Base-by-base conservation (phyloP, 2,888 invertebrate genomes). In the Dioctria linearis region DNA sequence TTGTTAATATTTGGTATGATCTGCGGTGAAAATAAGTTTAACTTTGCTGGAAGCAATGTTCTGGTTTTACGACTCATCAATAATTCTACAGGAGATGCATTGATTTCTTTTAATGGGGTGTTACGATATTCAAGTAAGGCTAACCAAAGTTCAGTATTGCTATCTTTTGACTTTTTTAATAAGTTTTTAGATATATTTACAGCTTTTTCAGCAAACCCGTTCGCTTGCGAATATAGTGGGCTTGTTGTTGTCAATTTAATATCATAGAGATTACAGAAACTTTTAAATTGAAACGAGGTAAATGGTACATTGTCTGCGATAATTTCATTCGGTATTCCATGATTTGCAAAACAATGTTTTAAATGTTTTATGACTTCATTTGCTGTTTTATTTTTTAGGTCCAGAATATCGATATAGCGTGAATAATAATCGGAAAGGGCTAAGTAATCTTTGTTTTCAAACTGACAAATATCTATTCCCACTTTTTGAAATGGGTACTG, bases 281-380 rank as follows among this genome's bases (percentile, higher is more conserved):
- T 46, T 78, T 79, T 75, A 42, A 84, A 84, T 66, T 84, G 79
- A 51, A 67, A 63, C 11, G 83, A 82, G 39, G 79, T 76, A 69
- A 84, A 86, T 51, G 83, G 84, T 54, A 83, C 79, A 82, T 85
- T 84, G 67, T 84, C 85, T 1, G 84, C 75, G 42, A 83, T 80
- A 37, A 84, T 76, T 46, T 43, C 59, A n/a, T 51, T 42, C 4
- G 85, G 84, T 73, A 84, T 82, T 2, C 84, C 84, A 75, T 81
- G 82, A n/a, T 67, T 49, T 9, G 79, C 25, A 78, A 71, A 54
- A 37, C 51, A 54, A 13, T 25, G 8, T 71, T 54, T 54, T 54
- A 51, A 54, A 13, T 11, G 37, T 5, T 4, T 37, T 54, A 71
- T 57, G 3, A 71, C 8, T 46, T 54, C 57, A 61, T n/a, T 13